Evolutionary conservation across 2,797 vertebrate species (phyloP).

Genomic region (Tenualosa ilisha): DNA sequence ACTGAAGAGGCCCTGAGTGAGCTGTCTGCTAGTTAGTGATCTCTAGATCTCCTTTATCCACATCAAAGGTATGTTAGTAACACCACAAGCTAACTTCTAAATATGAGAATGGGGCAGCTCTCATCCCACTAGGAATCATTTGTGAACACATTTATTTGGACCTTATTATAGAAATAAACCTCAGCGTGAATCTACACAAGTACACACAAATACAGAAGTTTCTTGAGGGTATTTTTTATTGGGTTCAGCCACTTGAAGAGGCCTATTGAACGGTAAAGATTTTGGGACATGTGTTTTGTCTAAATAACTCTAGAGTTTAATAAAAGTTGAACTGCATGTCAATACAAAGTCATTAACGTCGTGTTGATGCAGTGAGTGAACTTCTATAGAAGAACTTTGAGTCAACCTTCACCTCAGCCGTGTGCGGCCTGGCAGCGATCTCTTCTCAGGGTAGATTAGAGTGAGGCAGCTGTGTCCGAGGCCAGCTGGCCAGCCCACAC

Average conservation of each 20-base stretch:
- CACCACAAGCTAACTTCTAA: background rate
- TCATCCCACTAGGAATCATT: too few species aligned
- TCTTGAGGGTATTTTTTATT: too few species aligned
- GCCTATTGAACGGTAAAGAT: background rate
- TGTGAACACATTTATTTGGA: too few species aligned
- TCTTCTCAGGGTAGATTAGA: slow-evolving; percentile 20
- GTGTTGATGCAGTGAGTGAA: background rate
- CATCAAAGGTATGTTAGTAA: background rate
- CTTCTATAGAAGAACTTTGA: background rate
- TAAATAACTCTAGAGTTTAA: too few species aligned
- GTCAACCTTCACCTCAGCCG: slow-evolving; percentile 12
- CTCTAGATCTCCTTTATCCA: background rate
- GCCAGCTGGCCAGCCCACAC: slow-evolving; percentile 14
- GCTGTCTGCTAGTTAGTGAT: background rate
- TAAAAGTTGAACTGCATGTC: background rate
- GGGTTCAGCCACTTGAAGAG: too few species aligned
- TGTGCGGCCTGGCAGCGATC: background rate
- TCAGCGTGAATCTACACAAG: too few species aligned
- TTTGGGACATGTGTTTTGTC: background rate
- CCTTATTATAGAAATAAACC: too few species aligned
- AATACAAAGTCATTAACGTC: background rate
- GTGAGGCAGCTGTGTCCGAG: background rate
- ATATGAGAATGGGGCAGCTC: background rate
- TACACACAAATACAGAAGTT: too few species aligned
- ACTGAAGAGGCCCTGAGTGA: background rate